Percentiles rank a stretch among this genome's conserved stretches.
These are phyloP conservation scores for Montipora capricornis DNA, from an alignment of 64 coral and sea anemone genomes.

Conservation along the genomic window DNA sequence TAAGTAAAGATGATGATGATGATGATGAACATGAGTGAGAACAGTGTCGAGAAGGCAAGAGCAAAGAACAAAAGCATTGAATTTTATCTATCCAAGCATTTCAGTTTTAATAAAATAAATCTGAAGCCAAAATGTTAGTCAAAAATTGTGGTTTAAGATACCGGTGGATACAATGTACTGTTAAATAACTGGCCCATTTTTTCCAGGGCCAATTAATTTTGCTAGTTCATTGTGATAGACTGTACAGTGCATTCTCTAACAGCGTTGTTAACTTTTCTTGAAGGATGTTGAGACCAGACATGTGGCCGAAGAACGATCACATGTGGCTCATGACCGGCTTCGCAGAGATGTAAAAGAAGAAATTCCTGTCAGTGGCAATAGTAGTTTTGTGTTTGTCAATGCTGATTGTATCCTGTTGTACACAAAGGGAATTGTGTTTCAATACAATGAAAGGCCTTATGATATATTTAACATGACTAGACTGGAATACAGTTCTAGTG, in stretches of 20 bases:
- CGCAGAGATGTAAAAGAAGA: constrained; percentile 6
- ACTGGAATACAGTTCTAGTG: not conserved
- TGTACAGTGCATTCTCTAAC: not conserved
- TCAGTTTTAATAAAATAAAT: no score
- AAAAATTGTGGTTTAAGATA: no score
- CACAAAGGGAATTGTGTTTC: not conserved
- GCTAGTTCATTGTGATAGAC: no score
- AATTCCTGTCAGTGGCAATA: not conserved
- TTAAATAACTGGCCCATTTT: no score
- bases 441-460: not conserved
- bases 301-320: not conserved
- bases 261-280: not conserved
- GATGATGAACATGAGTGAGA: no score
- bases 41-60: no score
- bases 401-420: constrained; percentile 37
- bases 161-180: no score
- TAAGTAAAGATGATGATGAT: no score
- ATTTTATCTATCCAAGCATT: no score
- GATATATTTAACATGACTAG: constrained; percentile 25
- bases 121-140: no score
- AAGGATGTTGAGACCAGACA: constrained; percentile 43
- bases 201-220: no score
- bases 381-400: constrained; percentile 25
- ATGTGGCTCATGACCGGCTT: constrained; percentile 68
- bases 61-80: no score